Percentiles rank a stretch among this genome's conserved stretches.
Evolutionary conservation across 2,113 vertebrate genomes (phyloP).

Genomic region (Corythornis cristatus): DNA sequence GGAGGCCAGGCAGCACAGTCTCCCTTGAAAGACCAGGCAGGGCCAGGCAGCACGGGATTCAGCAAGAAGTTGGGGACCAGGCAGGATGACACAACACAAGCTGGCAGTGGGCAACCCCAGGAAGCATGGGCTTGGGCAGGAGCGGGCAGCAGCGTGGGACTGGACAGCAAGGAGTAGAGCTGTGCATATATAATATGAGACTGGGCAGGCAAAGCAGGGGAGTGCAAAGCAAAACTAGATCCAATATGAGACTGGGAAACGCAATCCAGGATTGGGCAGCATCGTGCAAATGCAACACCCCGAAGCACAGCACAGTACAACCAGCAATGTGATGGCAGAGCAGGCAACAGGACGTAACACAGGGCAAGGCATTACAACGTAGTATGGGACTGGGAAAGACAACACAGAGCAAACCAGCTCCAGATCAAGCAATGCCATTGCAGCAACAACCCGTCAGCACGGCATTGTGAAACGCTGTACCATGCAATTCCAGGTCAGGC

Average conservation of each 20-base stretch:
- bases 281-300: fast-evolving
- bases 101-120: not conserved
- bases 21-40: fast-evolving
- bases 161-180: not conserved
- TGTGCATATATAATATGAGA: not conserved
- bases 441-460: not conserved
- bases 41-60: fast-evolving
- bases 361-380: not conserved
- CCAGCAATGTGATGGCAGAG: fast-evolving
- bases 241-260: not conserved
- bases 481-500: not conserved
- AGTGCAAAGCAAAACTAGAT: not conserved
- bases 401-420: not conserved
- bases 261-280: not conserved
- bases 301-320: not conserved
- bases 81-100: fast-evolving
- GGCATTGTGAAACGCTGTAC: not conserved
- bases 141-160: not conserved
- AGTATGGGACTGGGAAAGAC: not conserved
- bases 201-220: not conserved
- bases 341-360: fast-evolving
- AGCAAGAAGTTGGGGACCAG: not conserved
- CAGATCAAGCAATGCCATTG: not conserved
- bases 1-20: not conserved
- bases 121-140: not conserved